A percentile compares a stretch with the other conserved stretches of the same genome.
These are phyloP conservation scores for Oryctolagus cuniculus DNA, from an alignment of 2,113 vertebrate species.

Conservation along the genomic window mOryCun1.1 NC_091441.1:93572001-93572500, in stretches of 20 bases:
- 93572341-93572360: slow-evolving; percentile 82
- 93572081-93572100: slow-evolving; percentile 73
- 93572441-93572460: slow-evolving; percentile 80
- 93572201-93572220: slow-evolving; percentile 79
- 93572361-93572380: slow-evolving; percentile 78
- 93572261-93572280: slow-evolving; percentile 82
- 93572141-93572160: slow-evolving; percentile 74
- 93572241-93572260: slow-evolving; percentile 77
- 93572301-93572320: slow-evolving; percentile 82
- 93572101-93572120: slow-evolving; percentile 81
- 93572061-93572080: slow-evolving; percentile 74
- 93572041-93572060: slow-evolving; percentile 81
- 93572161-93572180: slow-evolving; percentile 75
- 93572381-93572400: slow-evolving; percentile 78
- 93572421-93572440: slow-evolving; percentile 74
- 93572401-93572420: slow-evolving; percentile 81
- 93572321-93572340: slow-evolving; percentile 80
- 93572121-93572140: slow-evolving; percentile 75
- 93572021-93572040: slow-evolving; percentile 77
- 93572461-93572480: slow-evolving; percentile 77
- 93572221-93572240: slow-evolving; percentile 81
- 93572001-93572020: slow-evolving; percentile 77
- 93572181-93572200: slow-evolving; percentile 81
- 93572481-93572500: slow-evolving; percentile 79
- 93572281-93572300: slow-evolving; percentile 81